These are phyloP conservation scores for Zootermopsis nevadensis DNA, from an alignment of 2,888 invertebrate species.

Conservation along the genomic window DNA sequence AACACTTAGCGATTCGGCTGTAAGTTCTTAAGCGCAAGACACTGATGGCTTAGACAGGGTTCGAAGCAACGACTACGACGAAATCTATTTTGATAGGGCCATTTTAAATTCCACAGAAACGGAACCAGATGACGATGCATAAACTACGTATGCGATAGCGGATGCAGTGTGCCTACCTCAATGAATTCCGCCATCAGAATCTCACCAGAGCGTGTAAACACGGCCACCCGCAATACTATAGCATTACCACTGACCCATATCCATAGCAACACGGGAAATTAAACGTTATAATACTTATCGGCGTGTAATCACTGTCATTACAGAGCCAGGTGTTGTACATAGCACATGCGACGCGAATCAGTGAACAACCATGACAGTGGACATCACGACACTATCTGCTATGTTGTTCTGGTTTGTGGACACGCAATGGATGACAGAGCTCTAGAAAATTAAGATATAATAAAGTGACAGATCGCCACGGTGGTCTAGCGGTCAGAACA, in stretches of 20 bases:
- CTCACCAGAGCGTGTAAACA: constrained; percentile 15
- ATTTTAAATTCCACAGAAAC: background rate
- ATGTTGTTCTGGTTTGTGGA: too few relatives aligned
- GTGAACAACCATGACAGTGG: background rate
- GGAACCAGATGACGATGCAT: background rate
- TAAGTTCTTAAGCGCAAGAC: too few relatives aligned
- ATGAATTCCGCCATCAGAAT: background rate
- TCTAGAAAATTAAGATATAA: too few relatives aligned
- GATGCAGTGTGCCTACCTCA: background rate
- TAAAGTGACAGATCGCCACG: too few relatives aligned
- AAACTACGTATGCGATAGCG: background rate
- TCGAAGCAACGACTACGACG: too few relatives aligned
- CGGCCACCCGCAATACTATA: constrained; percentile 7
- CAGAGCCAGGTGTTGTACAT: background rate
- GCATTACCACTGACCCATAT: constrained; percentile 23
- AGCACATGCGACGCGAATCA: background rate
- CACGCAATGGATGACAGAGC: too few relatives aligned
- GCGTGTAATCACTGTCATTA: background rate
- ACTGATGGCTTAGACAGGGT: too few relatives aligned
- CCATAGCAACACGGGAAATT: background rate
- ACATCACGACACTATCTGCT: background rate
- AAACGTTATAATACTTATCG: background rate
- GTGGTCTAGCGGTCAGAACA: too few relatives aligned
- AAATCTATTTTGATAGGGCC: background rate
- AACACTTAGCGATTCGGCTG: background rate